These are phyloP conservation scores for Liasis olivaceus DNA, from an alignment of 2,797 vertebrate species.

Conservation along the genomic window DNA sequence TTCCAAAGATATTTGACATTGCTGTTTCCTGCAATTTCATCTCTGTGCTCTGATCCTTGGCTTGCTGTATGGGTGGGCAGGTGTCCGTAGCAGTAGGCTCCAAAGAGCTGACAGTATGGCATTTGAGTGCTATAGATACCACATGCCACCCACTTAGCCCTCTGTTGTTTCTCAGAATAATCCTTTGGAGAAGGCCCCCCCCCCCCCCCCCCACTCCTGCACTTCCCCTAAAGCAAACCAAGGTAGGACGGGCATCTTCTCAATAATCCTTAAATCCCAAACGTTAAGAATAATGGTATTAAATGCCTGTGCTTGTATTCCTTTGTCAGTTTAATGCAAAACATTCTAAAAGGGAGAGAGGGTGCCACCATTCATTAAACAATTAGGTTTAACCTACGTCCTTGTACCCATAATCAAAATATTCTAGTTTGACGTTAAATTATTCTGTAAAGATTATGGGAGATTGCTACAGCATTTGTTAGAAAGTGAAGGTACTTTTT, in stretches of 20 bases:
- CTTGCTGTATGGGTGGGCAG: background rate
- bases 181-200: background rate
- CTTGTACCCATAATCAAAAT: background rate
- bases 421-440: background rate
- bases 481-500: background rate
- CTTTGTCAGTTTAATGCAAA: slow-evolving; percentile 2
- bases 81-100: background rate
- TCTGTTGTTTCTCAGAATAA: slow-evolving; percentile 18
- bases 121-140: background rate
- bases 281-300: background rate
- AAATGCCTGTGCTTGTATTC: background rate
- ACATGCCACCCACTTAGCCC: slow-evolving; percentile 6
- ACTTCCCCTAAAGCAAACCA: background rate
- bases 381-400: background rate
- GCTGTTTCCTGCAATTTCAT: background rate
- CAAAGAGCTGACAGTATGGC: background rate
- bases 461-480: background rate
- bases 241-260: background rate
- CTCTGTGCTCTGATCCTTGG: background rate
- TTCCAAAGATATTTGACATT: background rate
- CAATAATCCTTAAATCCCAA: background rate
- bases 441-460: background rate
- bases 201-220: background rate
- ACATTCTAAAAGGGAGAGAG: background rate
- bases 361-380: background rate